Conservation (phyloP, 1,140 invertebrate genomes). For the Ruditapes philippinarum region DNA sequence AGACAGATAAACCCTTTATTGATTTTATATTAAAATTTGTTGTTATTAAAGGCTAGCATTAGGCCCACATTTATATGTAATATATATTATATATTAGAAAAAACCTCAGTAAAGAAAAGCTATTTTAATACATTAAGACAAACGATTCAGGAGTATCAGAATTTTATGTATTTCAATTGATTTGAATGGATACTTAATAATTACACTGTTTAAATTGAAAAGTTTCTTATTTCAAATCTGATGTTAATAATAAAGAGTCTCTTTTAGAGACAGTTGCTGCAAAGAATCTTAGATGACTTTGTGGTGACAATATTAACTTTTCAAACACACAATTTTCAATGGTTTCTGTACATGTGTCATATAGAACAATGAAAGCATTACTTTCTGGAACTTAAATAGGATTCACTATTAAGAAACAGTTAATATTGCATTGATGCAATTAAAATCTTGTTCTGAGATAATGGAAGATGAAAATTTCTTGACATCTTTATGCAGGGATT, state of each 20-base stretch:
- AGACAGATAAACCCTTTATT: too few species aligned
- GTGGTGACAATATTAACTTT: neutral
- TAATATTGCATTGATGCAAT: too few species aligned
- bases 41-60: too few species aligned
- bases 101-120: too few species aligned
- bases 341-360: neutral
- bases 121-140: too few species aligned
- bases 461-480: neutral
- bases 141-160: too few species aligned
- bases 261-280: neutral
- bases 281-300: neutral
- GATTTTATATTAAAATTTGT: too few species aligned
- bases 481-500: conserved; percentile 49
- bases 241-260: neutral
- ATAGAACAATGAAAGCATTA: neutral
- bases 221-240: neutral
- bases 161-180: conserved; percentile 15
- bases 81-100: too few species aligned
- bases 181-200: neutral
- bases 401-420: too few species aligned
- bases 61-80: too few species aligned
- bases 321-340: too few species aligned
- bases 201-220: neutral
- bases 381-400: too few species aligned
- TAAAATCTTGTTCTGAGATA: neutral